These are phyloP conservation scores for Sternotherus odoratus DNA, from an alignment of 2,797 vertebrate species.

Conservation along the genomic window DNA sequence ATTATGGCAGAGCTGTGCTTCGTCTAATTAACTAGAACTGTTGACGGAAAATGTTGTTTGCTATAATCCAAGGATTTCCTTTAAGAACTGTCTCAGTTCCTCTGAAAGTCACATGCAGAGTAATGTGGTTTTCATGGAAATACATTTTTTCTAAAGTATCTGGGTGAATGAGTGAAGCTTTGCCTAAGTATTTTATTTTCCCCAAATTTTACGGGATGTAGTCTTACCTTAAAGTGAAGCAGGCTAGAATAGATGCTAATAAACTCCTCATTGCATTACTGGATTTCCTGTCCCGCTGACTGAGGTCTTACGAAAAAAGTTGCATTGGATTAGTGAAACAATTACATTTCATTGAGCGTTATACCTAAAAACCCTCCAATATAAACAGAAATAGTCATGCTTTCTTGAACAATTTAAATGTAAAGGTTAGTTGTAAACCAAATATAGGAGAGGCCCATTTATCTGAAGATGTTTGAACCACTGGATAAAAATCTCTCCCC, in stretches of 20 bases:
- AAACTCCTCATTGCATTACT: not conserved
- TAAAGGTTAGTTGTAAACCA: not conserved
- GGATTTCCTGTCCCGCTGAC: not conserved
- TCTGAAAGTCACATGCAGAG: slow-evolving; percentile 63
- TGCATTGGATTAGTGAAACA: not conserved
- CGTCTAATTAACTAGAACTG: slow-evolving; percentile 71
- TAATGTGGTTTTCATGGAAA: slow-evolving; percentile 58
- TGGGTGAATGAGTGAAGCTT: not conserved
- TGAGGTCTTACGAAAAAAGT: not conserved
- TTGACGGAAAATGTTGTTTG: slow-evolving; percentile 68
- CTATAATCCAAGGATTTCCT: slow-evolving; percentile 64
- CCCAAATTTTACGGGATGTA: not conserved
- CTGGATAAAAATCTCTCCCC: not conserved
- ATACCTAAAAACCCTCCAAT: not conserved
- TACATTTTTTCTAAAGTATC: slow-evolving; percentile 52
- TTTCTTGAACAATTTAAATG: not conserved
- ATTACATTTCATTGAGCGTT: not conserved
- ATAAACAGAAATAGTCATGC: not conserved
- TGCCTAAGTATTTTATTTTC: not conserved
- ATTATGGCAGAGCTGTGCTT: slow-evolving; percentile 60
- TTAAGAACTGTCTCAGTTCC: slow-evolving; percentile 67
- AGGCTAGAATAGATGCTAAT: not conserved
- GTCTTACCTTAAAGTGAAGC: not conserved
- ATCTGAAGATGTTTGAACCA: not conserved
- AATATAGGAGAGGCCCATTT: not conserved